phyloP scores from a whole-genome alignment of 2,797 vertebrate species.

The Lutjanus campechanus region DNA sequence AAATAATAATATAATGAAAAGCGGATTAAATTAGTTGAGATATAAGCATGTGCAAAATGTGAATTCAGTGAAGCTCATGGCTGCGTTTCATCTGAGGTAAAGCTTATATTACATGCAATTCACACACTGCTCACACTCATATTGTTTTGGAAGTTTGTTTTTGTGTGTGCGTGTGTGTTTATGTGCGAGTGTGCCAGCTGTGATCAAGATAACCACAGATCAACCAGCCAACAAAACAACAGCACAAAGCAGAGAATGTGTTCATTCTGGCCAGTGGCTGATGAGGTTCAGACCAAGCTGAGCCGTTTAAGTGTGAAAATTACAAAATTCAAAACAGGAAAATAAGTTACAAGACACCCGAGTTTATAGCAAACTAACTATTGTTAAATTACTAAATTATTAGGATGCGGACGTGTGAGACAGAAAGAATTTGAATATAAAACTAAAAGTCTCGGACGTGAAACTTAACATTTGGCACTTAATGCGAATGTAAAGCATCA shows the following conservation, averaged over 20 bases:
- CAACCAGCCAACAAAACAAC: conserved; percentile 37
- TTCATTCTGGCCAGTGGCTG: conserved; percentile 12
- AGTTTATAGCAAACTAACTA: not conserved
- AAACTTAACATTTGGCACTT: not conserved
- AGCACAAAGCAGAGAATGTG: conserved; percentile 37
- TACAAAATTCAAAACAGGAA: conserved; percentile 27
- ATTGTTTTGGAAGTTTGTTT: conserved; percentile 15
- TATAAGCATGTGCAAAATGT: not conserved
- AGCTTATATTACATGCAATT: conserved; percentile 2
- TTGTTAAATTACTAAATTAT: too few species aligned
- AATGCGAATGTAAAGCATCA: not conserved
- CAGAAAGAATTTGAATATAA: not conserved
- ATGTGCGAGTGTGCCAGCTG: conserved; percentile 18
- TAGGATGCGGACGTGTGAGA: not conserved
- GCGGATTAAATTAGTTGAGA: not conserved
- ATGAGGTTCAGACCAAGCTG: conserved; percentile 10
- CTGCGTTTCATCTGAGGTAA: not conserved
- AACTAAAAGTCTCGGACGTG: not conserved
- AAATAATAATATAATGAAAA: not conserved
- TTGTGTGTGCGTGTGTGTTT: conserved; percentile 2
- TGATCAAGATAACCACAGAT: conserved; percentile 46
- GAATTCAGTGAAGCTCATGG: not conserved
- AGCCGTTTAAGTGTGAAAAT: conserved; percentile 41
- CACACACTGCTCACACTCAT: not conserved
- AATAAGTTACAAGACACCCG: not conserved